phyloP scores from a whole-genome alignment of 2,888 invertebrate species.

The Leptura quadrifasciata region DNA sequence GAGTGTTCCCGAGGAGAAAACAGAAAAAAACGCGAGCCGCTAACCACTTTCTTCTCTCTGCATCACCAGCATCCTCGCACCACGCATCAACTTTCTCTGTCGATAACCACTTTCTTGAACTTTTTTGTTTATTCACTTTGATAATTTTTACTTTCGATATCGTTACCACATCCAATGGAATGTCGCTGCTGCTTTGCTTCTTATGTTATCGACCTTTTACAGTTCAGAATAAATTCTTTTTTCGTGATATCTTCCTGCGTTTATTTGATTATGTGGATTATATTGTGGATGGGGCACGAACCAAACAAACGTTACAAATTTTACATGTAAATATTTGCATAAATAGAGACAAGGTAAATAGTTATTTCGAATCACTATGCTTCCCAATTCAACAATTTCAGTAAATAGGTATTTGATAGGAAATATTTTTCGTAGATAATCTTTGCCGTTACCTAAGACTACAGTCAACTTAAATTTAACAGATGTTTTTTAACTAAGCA shows the following conservation, averaged over 20 bases:
- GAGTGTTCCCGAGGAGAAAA: conserved; percentile 51
- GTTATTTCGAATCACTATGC: too few relatives aligned
- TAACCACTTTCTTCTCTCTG: conserved; percentile 49
- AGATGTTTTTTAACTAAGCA: too few relatives aligned
- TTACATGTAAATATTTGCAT: too few relatives aligned
- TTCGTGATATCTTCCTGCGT: not conserved
- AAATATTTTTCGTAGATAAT: too few relatives aligned
- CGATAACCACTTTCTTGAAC: conserved; percentile 35
- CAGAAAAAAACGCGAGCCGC: conserved; percentile 37
- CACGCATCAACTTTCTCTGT: conserved; percentile 52
- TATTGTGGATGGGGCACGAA: too few relatives aligned
- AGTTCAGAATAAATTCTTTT: not conserved
- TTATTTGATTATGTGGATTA: not conserved
- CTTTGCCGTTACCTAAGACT: too few relatives aligned
- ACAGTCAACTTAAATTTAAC: too few relatives aligned
- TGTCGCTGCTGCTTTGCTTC: conserved; percentile 8
- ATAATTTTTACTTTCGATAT: conserved; percentile 41
- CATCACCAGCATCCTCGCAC: conserved; percentile 35
- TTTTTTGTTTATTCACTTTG: conserved; percentile 33
- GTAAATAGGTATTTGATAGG: too few relatives aligned
- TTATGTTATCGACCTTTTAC: not conserved
- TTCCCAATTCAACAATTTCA: too few relatives aligned
- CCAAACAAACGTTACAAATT: too few relatives aligned
- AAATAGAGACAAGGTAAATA: too few relatives aligned
- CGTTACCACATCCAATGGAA: conserved; percentile 32